Evolutionary conservation across 2,113 vertebrate genomes (phyloP).

Genomic region (Megaceryle torquata): DNA sequence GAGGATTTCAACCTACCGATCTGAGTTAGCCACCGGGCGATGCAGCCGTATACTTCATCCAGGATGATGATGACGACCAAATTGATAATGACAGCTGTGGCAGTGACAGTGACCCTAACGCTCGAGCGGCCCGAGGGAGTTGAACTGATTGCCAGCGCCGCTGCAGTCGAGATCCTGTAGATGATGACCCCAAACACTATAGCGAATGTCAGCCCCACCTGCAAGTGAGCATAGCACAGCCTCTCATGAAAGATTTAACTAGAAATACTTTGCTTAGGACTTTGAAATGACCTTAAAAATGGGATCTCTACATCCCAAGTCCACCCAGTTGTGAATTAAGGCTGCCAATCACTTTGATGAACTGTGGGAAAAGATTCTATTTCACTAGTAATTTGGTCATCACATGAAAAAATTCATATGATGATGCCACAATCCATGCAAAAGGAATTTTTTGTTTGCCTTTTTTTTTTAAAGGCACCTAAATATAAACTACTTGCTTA

Average conservation of each 20-base stretch:
- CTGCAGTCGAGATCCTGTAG: constrained; percentile 92
- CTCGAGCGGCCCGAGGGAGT: constrained; percentile 82
- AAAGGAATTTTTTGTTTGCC: neutral
- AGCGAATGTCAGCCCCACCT: constrained; percentile 87
- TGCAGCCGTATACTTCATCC: constrained; percentile 89
- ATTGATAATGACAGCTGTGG: constrained; percentile 94
- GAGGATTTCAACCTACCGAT: constrained; percentile 76
- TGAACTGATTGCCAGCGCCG: constrained; percentile 87
- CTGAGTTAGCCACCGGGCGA: constrained; percentile 90
- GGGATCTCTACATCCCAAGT: neutral
- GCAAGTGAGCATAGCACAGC: neutral
- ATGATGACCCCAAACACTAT: constrained; percentile 95
- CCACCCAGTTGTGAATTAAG: neutral
- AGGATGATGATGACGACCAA: constrained; percentile 94
- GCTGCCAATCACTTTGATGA: neutral
- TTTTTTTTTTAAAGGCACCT: neutral
- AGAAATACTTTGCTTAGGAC: rapidly evolving
- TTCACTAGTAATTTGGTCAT: neutral
- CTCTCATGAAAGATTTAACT: neutral
- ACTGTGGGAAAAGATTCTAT: neutral
- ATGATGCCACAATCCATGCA: neutral
- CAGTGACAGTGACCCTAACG: constrained; percentile 90
- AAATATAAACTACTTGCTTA: neutral
- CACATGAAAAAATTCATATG: neutral
- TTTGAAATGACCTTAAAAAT: neutral